Base-by-base conservation (phyloP, 2,113 vertebrate genomes). In the Marmota monax region DNA sequence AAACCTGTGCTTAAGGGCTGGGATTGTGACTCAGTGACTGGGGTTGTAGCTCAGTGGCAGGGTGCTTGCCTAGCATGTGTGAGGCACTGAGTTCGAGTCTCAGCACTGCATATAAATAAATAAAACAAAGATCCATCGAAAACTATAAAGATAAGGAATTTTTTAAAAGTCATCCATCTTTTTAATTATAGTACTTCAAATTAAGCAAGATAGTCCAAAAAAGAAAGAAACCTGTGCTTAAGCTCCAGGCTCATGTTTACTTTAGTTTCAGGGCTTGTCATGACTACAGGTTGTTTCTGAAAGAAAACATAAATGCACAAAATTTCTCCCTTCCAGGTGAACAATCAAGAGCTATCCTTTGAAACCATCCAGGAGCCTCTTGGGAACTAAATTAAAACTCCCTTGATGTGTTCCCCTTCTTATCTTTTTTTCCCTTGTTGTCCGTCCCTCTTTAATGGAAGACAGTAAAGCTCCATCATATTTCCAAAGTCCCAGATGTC, bases 261-360 rank as follows among this genome's bases (percentile, higher is more conserved):
- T 90, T 96, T 56, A 67, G 12, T 42, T n/a, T 27, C 70, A 70
- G 34, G 32, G n/a, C 39, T 78, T 94, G 27, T 61, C 23, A 32
- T 3, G 13, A 80, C 17, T 84, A 42, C 10, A 76, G 45, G 32
- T 87, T 63, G 9, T 51, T 96, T 92, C 58, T 92, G 17, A 95
- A 88, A 96, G 45, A 70, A 93, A 93, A 97, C 20, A 22, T 20
- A 72, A 25, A 84, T n/a, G 27, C 39, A 84, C 56, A 53, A 67
- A 77, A 95, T 65, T 34, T 87, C 53, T 88, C 56, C 77, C 53
- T 85, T 90, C 34, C 58, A 92, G 29, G 23, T 76, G 82, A 77
- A 48, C 58, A 95, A 39, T 95, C 25, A 53, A 34, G 72, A 88
- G 42, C 65, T 79, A 67, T 34, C 42, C 5, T 90, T 77, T 13